Evolutionary conservation across 2,888 invertebrate species (phyloP), one percentile per base, ranked within the genome.

Genomic region (Callyntrura sp.): DNA sequence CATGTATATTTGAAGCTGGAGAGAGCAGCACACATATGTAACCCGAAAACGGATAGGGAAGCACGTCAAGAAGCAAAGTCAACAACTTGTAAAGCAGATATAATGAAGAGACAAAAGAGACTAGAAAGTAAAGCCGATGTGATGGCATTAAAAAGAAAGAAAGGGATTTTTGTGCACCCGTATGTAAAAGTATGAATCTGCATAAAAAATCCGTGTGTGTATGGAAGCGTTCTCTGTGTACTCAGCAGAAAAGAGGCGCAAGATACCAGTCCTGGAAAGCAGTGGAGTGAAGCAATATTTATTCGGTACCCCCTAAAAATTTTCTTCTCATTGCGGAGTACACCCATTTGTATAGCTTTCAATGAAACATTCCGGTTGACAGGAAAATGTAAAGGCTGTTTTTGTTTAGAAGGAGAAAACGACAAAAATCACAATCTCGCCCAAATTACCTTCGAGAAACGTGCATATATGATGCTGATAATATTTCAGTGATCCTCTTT

Each of bases 1-100:
- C 14, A 35, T 35, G 43, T 43, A 43, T 43, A 25, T 81, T 62
- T 65, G 62, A 62, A 62, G 14, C 25, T 57, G 1, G 45, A 60
- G 76, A 62, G 0, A 28, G 68, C 43, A 79, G 68, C 62, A 35
- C 43, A 51, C 65, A 35, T 70, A 60, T 6, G 35, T 35, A 35
- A 35, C 35, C 35, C 3, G 83, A 65, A 76, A 76, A 83, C 55
- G 87, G 60, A 82, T 57, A 57, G 23, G 65, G 68, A 84, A 85
- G 48, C 70, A 65, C 73, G 85, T 85, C 85, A 81, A 85, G 85
- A 90, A 85, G 90, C 90, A 90, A n/a, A 85, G 85, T 90, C 90
- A 85, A 73, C 85, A 79, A 60, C 45, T 79, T 48, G 76, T 45
- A 73, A 87, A 60, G 43, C 35, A 87, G 78, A 86, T 82, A 82